These are phyloP conservation scores for Hoplostethus mediterraneus DNA, from an alignment of 2,797 vertebrate genomes.

Conservation along the genomic window DNA sequence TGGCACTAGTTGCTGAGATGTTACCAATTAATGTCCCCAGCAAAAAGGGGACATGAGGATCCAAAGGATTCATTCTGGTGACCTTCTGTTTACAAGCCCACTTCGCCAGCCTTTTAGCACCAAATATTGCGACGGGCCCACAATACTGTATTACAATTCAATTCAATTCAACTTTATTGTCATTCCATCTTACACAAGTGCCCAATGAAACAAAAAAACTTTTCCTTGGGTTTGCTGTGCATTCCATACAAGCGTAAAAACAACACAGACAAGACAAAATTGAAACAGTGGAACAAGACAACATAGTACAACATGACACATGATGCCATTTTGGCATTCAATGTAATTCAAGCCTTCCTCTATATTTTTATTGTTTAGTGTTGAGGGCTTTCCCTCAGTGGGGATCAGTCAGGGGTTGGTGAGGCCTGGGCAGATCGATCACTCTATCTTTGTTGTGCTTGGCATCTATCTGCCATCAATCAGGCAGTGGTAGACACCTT, in stretches of 20 bases:
- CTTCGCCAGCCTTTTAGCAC: too few species aligned
- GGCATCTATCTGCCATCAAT: constrained; percentile 65
- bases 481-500: constrained; percentile 45
- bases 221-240: neutral
- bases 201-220: neutral
- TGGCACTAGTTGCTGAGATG: too few species aligned
- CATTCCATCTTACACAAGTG: neutral
- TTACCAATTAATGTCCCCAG: too few species aligned
- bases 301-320: neutral
- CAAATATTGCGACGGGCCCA: too few species aligned
- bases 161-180: too few species aligned
- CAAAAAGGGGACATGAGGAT: too few species aligned
- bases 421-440: constrained; percentile 50
- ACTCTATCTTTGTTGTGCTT: constrained; percentile 58
- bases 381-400: constrained; percentile 3
- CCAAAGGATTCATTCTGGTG: too few species aligned
- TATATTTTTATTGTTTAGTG: constrained; percentile 17
- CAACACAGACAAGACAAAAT: neutral
- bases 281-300: constrained; percentile 6
- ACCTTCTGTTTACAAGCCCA: too few species aligned
- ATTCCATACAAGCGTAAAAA: neutral
- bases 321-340: neutral
- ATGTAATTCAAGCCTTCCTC: constrained; percentile 11
- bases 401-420: constrained; percentile 22
- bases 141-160: too few species aligned